Base-by-base conservation (phyloP, 2,797 vertebrate species). In the Catharus ustulatus region DNA sequence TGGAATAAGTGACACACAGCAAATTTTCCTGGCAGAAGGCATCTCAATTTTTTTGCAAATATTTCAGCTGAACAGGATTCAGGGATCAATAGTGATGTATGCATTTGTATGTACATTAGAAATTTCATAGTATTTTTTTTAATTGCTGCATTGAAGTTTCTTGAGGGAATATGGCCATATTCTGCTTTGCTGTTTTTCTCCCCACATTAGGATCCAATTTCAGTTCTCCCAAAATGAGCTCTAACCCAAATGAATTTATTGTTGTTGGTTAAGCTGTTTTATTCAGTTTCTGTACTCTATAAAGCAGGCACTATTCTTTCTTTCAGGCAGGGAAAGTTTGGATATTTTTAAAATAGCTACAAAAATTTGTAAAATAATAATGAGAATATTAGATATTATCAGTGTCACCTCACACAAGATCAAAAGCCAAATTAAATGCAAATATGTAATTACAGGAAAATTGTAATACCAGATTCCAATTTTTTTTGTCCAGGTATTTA, bases 21-120 rank as follows among this genome's bases (percentile, higher is more conserved):
- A 86, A 76, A 92, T 96, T 90, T 82, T 80, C 76, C 63, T 87
- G 51, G 73, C 82, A 96, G 79, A 90, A 52, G 13, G 46, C 63
- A 88, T 92, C 84, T 93, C 96, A 83, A 96, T 96, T 97, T 94
- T 95, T 94, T 95, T 96, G 59, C 86, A 87, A 90, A 95, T 93
- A 86, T 83, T 85, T 63, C 83, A 93, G 45, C 77, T 93, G 74
- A 79, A 91, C 72, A 94, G 54, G 42, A 73, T 75, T 71, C 30
- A 69, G 90, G 71, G 76, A 83, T 55, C 69, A 73, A 91, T 79
- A 89, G 63, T 62, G 54, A 96, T 64, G 49, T 66, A 29, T 92
- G 76, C 32, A 57, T 92, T 81, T 58, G 6, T 45, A 86, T 36
- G 62, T 26, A 69, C 36, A 52, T 85, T 42, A 84, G 46, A 84